Base-by-base conservation (phyloP, 2,888 invertebrate genomes). In the Xanthia icteritia region DNA sequence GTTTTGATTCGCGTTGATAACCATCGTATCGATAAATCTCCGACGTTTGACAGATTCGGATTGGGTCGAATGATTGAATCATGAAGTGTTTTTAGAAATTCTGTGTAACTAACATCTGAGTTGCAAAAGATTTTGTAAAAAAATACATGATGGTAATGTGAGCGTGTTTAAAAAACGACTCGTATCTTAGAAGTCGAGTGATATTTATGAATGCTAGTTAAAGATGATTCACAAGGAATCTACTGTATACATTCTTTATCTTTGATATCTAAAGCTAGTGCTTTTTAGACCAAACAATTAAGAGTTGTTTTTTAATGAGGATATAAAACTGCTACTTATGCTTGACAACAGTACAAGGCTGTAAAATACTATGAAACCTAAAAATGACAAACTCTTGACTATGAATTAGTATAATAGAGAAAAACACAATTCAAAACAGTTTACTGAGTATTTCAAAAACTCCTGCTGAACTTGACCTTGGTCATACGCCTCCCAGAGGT, bases 1-100 rank as follows among this genome's bases (percentile, higher is more conserved):
- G 89, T 84, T 86, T 86, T 88, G 86, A 80, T 89, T 87, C 80
- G 73, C 77, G 70, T 72, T 77, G 90, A 87, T 90, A 88, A 82
- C 71, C 67, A 67, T 39, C 69, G 63, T 77, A 78, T 89, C 82
- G 85, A 79, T 85, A 76, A 84, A 81, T 87, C 85, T 71, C 36
- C n/a, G 56, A 75, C 36, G 69, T 88, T 89, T 88, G 87, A 88
- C 89, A 82, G 78, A 51, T 86, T 74, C 27, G 45, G 73, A 80
- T 76, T 83, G 73, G 66, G 56, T 77, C 60, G 61, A 77, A 76
- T 75, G 71, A 79, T 79, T 77, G 73, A 78, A 81, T 73, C 67
- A 61, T 61, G 87, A 60, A 87, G 80, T 73, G 81, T 75, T 87
- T 83, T 84, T 70, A 80, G 63, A 67, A 80, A 73, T 73, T 27